A percentile compares a stretch with the other conserved stretches of the same genome.
phyloP scores from a whole-genome alignment of 2,113 vertebrate species.

The Indicator maculatus region DNA sequence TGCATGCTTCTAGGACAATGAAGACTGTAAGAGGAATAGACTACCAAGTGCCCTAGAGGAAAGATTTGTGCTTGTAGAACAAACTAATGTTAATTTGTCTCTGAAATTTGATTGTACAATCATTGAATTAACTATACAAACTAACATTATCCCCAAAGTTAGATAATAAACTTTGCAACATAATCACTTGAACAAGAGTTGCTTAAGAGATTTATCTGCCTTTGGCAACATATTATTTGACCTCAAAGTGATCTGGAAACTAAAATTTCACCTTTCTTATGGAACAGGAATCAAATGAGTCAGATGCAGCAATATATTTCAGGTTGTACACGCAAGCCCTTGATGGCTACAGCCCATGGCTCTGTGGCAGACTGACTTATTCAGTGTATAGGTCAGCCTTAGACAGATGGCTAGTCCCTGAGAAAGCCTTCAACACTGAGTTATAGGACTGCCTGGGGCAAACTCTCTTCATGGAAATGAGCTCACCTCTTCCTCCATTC shows the following conservation, averaged over 20 bases:
- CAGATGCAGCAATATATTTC: background rate
- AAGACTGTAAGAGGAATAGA: background rate
- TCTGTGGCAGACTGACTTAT: conserved; percentile 9
- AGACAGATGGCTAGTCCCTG: conserved; percentile 41
- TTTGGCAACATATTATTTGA: background rate
- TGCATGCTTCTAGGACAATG: background rate
- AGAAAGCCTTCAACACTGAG: conserved; percentile 38
- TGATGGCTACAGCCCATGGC: background rate
- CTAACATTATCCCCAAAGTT: background rate
- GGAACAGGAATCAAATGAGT: background rate
- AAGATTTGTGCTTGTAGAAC: background rate
- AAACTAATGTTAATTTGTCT: background rate
- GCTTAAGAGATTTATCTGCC: background rate
- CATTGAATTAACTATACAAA: background rate
- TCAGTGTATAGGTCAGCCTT: conserved; percentile 28
- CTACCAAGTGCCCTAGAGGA: background rate
- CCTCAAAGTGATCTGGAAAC: background rate
- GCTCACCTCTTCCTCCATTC: conserved; percentile 13
- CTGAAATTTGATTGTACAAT: background rate
- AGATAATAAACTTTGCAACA: background rate
- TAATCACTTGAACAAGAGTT: background rate
- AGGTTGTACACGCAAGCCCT: background rate
- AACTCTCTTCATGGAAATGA: conserved; percentile 29
- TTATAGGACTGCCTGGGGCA: conserved; percentile 42
- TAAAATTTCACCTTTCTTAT: background rate